Evolutionary conservation across 1,140 invertebrate genomes (phyloP), one percentile per base, ranked within the genome.

Genomic region (Drosophila sproati): DNA sequence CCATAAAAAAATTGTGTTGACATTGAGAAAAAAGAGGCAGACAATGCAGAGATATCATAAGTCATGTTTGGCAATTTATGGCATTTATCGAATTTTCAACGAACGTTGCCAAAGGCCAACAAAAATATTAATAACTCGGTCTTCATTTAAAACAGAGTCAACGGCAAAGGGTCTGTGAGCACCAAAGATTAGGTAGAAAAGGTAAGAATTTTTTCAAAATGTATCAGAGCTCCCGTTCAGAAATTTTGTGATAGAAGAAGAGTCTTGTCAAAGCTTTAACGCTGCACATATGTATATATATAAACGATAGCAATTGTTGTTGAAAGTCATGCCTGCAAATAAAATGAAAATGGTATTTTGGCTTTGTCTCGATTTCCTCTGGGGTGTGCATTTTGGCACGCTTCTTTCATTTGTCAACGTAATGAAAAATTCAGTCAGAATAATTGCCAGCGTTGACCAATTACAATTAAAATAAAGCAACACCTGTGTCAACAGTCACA

Each of bases 1-100:
- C 34, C 29, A 73, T 68, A 68, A 73, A 82, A 82, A 78, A 82
- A 73, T 62, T 48, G 56, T 83, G 73, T 83, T 73, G 81, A 80
- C 73, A 64, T 63, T 70, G 45, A 35, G 37, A 39, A 39, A 41
- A 45, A 57, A 28, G 56, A 63, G 59, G 48, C 12, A 43, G 47
- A 31, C 43, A 62, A 39, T 55, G 0, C 54, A 48, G 7, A 70
- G 73, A 81, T 77, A 66, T 37, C 81, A 73, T 85, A 77, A 77
- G 66, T 75, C 74, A 81, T 69, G 34, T 50, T 67, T 6, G 28
- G n/a, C 39, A 70, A 82, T 79, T 87, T 82, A 86, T 82, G 68
- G 60, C 61, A 68, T 67, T 82, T 82, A 87, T 77, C 76, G 59
- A 77, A 31, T 29, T 55, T 62, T 28, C 39, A 45, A 34, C n/a